Conservation (phyloP, 2,888 invertebrate species). For the Diabrotica balteata region DNA sequence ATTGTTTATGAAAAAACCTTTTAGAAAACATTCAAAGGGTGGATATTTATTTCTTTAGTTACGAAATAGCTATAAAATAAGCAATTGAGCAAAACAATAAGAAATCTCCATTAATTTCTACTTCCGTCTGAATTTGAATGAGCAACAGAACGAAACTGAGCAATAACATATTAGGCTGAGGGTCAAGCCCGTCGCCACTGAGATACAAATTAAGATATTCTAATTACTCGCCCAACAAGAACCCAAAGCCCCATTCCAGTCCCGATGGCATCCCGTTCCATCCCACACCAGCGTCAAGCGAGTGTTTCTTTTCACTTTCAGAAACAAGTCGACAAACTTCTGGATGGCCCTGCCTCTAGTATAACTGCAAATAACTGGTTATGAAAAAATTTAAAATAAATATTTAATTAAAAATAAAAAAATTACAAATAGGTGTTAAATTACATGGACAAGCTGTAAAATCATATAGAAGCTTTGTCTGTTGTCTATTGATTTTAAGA, state of each 20-base stretch:
- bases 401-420: too few species aligned
- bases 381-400: too few species aligned
- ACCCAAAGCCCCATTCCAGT: conserved; percentile 47
- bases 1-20: background rate
- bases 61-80: too few species aligned
- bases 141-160: conserved; percentile 42
- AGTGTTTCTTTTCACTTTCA: conserved; percentile 14
- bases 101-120: conserved; percentile 6
- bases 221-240: conserved; percentile 63
- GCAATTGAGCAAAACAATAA: background rate
- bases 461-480: too few species aligned
- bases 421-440: too few species aligned
- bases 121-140: conserved; percentile 20
- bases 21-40: background rate
- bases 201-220: conserved; percentile 79
- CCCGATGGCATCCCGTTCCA: conserved; percentile 33
- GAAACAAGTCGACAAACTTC: conserved; percentile 1
- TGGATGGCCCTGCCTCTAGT: too few species aligned
- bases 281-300: conserved; percentile 8
- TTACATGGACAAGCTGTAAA: too few species aligned
- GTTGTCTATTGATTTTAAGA: too few species aligned
- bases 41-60: too few species aligned
- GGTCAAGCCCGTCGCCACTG: conserved; percentile 60
- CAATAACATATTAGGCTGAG: conserved; percentile 57
- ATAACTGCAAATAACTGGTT: too few species aligned